Percentiles rank a stretch among this genome's conserved stretches.
Conservation (phyloP, 2,113 vertebrate genomes). For the Stomatorhinus ivindoensis region DNA sequence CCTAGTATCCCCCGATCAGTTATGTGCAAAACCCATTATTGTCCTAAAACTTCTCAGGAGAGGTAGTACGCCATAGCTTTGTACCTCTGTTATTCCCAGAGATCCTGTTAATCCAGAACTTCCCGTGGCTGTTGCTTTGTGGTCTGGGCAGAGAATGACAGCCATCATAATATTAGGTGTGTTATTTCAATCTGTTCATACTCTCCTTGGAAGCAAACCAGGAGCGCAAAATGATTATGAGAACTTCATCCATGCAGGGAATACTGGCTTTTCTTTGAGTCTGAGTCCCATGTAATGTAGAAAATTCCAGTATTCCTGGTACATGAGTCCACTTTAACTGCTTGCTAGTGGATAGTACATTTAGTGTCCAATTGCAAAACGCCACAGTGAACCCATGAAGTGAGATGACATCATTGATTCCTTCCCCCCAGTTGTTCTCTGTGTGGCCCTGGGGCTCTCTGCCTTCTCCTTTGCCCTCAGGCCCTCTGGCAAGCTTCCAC, state of each 20-base stretch:
- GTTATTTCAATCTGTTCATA: conserved; percentile 4
- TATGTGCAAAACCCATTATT: background rate
- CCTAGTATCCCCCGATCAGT: background rate
- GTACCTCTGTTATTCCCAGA: background rate
- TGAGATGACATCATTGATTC: conserved; percentile 5
- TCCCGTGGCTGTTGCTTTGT: background rate
- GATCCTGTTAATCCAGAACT: background rate
- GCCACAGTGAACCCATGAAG: background rate
- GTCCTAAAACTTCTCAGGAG: background rate
- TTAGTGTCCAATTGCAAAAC: background rate
- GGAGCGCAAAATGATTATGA: background rate
- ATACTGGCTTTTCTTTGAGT: background rate
- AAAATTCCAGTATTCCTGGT: background rate
- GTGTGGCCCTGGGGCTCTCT: conserved; percentile 1
- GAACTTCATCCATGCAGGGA: conserved; percentile 1
- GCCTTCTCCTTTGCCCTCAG: conserved; percentile 5
- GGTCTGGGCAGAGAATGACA: background rate
- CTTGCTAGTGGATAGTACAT: background rate
- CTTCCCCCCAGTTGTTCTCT: background rate
- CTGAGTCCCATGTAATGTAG: background rate
- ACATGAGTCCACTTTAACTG: background rate
- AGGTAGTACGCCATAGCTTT: background rate
- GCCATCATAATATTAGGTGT: conserved; percentile 2
- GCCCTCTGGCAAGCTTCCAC: conserved; percentile 1
- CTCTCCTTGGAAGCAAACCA: background rate